Evolutionary conservation across 1,140 invertebrate genomes (phyloP).

Genomic region (Pogonus chalceus): DNA sequence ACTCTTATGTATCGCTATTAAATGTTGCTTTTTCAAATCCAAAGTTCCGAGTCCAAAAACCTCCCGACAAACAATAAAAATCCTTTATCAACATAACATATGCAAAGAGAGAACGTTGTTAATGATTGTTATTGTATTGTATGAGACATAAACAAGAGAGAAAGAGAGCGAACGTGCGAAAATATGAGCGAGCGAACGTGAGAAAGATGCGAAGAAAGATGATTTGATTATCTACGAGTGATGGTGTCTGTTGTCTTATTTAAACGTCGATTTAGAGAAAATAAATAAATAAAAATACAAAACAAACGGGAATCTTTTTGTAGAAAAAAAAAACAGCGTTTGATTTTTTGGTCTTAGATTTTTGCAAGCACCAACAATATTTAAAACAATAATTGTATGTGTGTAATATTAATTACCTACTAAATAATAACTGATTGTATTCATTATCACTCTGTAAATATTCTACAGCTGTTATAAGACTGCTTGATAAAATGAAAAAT

Average conservation of each 20-base stretch:
- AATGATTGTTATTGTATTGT: too few species aligned
- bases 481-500: not conserved
- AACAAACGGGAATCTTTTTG: slow-evolving; percentile 2
- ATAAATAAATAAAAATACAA: too few species aligned
- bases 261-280: not conserved
- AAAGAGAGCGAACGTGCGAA: too few species aligned
- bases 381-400: slow-evolving; percentile 8
- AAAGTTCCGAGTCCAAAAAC: not conserved
- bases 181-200: too few species aligned
- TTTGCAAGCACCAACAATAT: slow-evolving; percentile 7
- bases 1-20: not conserved
- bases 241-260: not conserved
- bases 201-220: too few species aligned
- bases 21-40: slow-evolving; percentile 4
- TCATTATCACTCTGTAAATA: slow-evolving; percentile 7
- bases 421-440: slow-evolving; percentile 3
- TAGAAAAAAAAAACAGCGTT: not conserved
- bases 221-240: too few species aligned
- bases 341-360: slow-evolving; percentile 2
- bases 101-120: too few species aligned
- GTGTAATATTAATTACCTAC: slow-evolving; percentile 3
- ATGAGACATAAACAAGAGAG: too few species aligned
- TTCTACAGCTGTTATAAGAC: slow-evolving; percentile 7
- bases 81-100: too few species aligned
- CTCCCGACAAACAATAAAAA: too few species aligned